Evolutionary conservation across 2,113 vertebrate species (phyloP), one percentile per base, ranked within the genome.

Genomic region (Atherinomorus stipes): DNA sequence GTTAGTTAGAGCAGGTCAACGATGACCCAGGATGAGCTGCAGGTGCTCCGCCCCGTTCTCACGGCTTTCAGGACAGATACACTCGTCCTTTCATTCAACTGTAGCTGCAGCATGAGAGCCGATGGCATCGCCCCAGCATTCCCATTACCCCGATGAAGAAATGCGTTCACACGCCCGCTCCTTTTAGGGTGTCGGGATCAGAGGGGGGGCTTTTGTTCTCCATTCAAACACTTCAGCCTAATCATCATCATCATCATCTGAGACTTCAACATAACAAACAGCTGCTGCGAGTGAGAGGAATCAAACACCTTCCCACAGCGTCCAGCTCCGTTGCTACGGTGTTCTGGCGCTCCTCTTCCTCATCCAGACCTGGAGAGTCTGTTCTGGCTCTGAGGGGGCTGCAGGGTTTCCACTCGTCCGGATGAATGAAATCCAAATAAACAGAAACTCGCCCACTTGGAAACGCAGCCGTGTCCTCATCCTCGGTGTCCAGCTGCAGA

Each of bases 351-450:
- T 76, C 63, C 64, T 51, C 49, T 51, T 84, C 59, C 64, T 61
- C 58, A 58, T 82, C 71, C 51, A 1, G 23, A 71, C 83, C 74
- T 80, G 53, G 45, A 84, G 78, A 76, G 78, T 87, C 85, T 82
- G 77, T 66, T 68, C 76, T 86, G 69, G 6, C 58, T 80, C 57
- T 59, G 26, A 54, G 53, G 61, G 80, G 81, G 76, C 61, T 53
- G 84, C 44, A 56, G 62, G 79, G 53, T 85, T 87, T 85, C 78
- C 69, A 72, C 77, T 91, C 86, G 87, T 85, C 78, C 86, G 61
- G 81, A 77, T 91, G n/a, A 88, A 88, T 89, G 85, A 82, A 86
- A 79, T 90, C 85, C 78, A 90, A 91, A 91, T 86, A 90, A 92
- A 91, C 86, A 87, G 74, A 59, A 89, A 88, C 84, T 84, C 83